phyloP scores from a whole-genome alignment of 2,888 invertebrate species.

The Emmelina monodactyla region DNA sequence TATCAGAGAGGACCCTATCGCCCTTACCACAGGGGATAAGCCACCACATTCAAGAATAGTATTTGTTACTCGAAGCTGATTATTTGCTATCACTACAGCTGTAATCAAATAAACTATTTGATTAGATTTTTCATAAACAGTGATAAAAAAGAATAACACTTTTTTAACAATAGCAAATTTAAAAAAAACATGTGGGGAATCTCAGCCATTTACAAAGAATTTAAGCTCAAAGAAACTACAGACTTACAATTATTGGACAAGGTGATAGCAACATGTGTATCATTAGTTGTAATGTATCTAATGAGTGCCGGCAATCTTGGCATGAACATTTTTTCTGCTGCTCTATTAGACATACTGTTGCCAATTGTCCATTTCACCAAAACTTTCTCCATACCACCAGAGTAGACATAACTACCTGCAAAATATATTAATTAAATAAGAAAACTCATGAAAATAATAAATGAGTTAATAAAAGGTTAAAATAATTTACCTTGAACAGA shows the following conservation, averaged over 20 bases:
- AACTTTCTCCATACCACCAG: conserved; percentile 56
- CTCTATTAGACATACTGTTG: conserved; percentile 28
- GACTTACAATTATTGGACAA: conserved; percentile 56
- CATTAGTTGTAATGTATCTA: conserved; percentile 37
- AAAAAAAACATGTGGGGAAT: too few species aligned
- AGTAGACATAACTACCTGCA: conserved; percentile 46
- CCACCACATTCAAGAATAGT: conserved; percentile 57
- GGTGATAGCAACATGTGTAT: conserved; percentile 39
- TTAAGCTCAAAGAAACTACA: too few species aligned
- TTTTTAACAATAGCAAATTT: too few species aligned
- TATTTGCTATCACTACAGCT: conserved; percentile 51
- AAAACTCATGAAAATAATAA: too few species aligned
- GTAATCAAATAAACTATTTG: too few species aligned
- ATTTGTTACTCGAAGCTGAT: conserved; percentile 35
- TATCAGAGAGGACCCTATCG: conserved; percentile 34
- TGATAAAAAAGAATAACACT: too few species aligned
- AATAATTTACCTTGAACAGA: conserved; percentile 39
- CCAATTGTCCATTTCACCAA: conserved; percentile 54
- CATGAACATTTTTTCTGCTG: conserved; percentile 41
- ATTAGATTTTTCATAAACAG: too few species aligned
- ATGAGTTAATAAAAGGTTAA: too few species aligned
- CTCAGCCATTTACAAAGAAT: too few species aligned
- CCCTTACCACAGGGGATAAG: conserved; percentile 34
- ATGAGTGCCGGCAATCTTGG: conserved; percentile 51
- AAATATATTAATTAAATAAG: conserved; percentile 8